Evolutionary conservation across 2,113 vertebrate species (phyloP).

Genomic region (Misgurnus anguillicaudatus): DNA sequence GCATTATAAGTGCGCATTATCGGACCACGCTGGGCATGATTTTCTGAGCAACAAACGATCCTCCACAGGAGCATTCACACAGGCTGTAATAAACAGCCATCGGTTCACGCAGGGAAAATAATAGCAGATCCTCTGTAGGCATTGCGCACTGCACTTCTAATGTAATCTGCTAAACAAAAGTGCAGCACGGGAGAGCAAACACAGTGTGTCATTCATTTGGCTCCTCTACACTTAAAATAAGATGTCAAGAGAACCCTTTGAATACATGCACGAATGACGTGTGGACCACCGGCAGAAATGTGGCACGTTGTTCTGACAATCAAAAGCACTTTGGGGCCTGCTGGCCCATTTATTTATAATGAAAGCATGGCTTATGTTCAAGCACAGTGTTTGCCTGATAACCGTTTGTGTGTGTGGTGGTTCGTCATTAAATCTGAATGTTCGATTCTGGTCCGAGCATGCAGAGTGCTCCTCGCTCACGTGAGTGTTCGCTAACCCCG

Average conservation of each 20-base stretch:
- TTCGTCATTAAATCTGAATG: too few species aligned
- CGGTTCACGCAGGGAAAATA: constrained; percentile 55
- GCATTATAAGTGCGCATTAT: not conserved
- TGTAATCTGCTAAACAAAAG: constrained; percentile 57
- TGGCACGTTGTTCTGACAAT: not conserved
- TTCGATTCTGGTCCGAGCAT: too few species aligned
- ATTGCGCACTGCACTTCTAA: constrained; percentile 40
- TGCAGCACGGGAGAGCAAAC: constrained; percentile 49
- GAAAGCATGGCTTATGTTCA: not conserved
- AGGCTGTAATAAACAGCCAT: constrained; percentile 62
- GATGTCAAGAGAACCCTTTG: constrained; percentile 54
- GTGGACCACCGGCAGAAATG: constrained; percentile 38
- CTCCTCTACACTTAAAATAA: constrained; percentile 51
- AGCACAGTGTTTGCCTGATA: constrained; percentile 25
- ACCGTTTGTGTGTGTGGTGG: not conserved
- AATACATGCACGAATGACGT: constrained; percentile 38
- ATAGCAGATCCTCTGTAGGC: constrained; percentile 48
- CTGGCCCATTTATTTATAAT: constrained; percentile 17
- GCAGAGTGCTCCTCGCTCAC: too few species aligned
- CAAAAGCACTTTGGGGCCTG: constrained; percentile 16
- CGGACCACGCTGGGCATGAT: constrained; percentile 22
- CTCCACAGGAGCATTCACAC: constrained; percentile 45
- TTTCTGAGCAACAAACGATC: constrained; percentile 11
- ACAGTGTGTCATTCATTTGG: constrained; percentile 41
- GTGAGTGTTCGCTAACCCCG: too few species aligned